These are phyloP conservation scores for Cerceris ruficornis DNA, from an alignment of 2,888 invertebrate species.

Conservation along the genomic window DNA sequence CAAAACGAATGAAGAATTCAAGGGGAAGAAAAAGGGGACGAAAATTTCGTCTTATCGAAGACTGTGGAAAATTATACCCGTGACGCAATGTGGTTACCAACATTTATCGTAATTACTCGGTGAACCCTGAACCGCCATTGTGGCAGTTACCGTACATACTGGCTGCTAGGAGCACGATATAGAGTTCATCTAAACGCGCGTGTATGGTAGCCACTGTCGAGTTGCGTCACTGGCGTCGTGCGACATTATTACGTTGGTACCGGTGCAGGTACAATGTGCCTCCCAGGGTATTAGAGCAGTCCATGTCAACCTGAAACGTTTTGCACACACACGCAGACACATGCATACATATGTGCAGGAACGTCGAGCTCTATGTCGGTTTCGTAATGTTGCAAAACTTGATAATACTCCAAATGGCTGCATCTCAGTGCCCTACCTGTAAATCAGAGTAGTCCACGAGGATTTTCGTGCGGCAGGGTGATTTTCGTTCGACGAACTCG, in stretches of 20 bases:
- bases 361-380: slow-evolving; percentile 27
- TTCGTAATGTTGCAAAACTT: slow-evolving; percentile 52
- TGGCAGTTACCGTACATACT: not conserved
- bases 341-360: not conserved
- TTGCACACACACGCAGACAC: not conserved
- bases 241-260: slow-evolving; percentile 69
- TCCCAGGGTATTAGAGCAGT: slow-evolving; percentile 61
- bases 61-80: not conserved
- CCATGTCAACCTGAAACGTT: slow-evolving; percentile 59
- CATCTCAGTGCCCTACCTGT: not conserved
- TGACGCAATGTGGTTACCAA: slow-evolving; percentile 19
- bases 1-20: not conserved
- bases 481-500: too few species aligned
- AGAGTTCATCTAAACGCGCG: too few species aligned
- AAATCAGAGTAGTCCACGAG: not conserved
- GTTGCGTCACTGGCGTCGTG: slow-evolving; percentile 68
- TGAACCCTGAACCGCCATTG: slow-evolving; percentile 68
- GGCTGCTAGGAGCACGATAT: not conserved
- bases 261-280: slow-evolving; percentile 58
- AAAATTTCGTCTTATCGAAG: not conserved
- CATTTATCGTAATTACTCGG: slow-evolving; percentile 68
- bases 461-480: not conserved
- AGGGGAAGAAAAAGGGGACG: not conserved
- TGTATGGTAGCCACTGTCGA: slow-evolving; percentile 52
- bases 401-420: slow-evolving; percentile 32